Evolutionary conservation across 2,113 vertebrate genomes (phyloP).

Genomic region (Microtus pennsylvanicus): DNA sequence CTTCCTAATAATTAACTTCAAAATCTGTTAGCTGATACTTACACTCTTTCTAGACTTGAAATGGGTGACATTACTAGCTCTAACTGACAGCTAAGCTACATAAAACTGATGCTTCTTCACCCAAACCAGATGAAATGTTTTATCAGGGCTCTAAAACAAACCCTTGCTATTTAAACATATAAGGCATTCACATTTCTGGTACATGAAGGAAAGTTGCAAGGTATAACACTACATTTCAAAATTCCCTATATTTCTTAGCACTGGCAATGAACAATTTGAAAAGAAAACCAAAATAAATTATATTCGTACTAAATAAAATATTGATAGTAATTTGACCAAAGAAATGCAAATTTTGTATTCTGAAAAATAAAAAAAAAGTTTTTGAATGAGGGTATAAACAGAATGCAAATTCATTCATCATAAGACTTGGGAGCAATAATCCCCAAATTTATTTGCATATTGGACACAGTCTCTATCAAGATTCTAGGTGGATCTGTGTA

Average conservation of each 20-base stretch:
- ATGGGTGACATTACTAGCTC: not conserved
- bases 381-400: not conserved
- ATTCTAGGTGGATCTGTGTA: not conserved
- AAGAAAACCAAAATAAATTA: slow-evolving; percentile 23
- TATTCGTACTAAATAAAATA: slow-evolving; percentile 23
- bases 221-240: slow-evolving; percentile 34
- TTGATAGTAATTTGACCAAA: slow-evolving; percentile 18
- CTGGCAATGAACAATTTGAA: not conserved
- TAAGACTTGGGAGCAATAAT: not conserved
- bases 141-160: slow-evolving; percentile 15
- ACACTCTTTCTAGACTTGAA: not conserved
- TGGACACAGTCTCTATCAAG: not conserved
- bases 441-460: not conserved
- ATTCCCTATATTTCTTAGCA: not conserved
- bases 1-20: slow-evolving; percentile 5
- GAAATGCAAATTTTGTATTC: not conserved
- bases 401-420: not conserved
- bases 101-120: slow-evolving; percentile 6
- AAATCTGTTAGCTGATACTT: slow-evolving; percentile 2
- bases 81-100: not conserved
- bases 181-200: not conserved
- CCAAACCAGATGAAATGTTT: not conserved
- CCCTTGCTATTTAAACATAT: not conserved
- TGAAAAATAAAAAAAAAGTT: slow-evolving; percentile 1
- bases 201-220: not conserved